Conservation (phyloP, 2,797 vertebrate genomes). For the Clarias fuscus region DNA sequence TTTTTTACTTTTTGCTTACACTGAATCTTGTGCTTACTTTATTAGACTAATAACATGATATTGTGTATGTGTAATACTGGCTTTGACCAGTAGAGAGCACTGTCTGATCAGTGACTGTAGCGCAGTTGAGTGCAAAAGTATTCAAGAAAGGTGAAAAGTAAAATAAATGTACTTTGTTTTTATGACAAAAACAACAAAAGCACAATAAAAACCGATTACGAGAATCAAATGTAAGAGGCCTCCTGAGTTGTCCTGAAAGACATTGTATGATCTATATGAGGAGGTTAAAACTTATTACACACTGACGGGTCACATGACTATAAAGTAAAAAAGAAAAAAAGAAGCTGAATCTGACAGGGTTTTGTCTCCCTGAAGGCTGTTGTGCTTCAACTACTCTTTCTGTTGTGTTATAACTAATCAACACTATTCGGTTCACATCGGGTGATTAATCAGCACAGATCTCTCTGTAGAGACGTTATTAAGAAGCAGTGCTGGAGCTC, state of each 20-base stretch:
- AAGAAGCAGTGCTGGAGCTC: neutral
- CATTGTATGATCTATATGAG: too few species aligned
- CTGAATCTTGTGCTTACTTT: neutral
- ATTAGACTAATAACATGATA: neutral
- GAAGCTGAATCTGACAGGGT: neutral
- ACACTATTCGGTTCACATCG: neutral
- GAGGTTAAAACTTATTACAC: too few species aligned
- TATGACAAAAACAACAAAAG: too few species aligned
- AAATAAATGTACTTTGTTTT: too few species aligned
- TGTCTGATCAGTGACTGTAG: neutral
- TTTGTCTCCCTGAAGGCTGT: neutral
- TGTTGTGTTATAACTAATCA: neutral
- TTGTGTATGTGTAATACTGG: neutral
- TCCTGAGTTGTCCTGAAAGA: too few species aligned
- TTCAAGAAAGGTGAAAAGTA: too few species aligned
- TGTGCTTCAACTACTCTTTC: neutral
- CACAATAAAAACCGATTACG: too few species aligned
- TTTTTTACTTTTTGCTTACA: neutral
- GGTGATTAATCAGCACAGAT: neutral
- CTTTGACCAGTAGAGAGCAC: neutral
- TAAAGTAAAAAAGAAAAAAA: neutral
- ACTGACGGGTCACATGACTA: too few species aligned
- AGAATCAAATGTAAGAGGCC: too few species aligned
- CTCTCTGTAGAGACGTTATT: neutral
- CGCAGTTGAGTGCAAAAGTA: too few species aligned